phyloP scores from a whole-genome alignment of 2,113 vertebrate genomes.

The Sceloporus tristichus region DNA sequence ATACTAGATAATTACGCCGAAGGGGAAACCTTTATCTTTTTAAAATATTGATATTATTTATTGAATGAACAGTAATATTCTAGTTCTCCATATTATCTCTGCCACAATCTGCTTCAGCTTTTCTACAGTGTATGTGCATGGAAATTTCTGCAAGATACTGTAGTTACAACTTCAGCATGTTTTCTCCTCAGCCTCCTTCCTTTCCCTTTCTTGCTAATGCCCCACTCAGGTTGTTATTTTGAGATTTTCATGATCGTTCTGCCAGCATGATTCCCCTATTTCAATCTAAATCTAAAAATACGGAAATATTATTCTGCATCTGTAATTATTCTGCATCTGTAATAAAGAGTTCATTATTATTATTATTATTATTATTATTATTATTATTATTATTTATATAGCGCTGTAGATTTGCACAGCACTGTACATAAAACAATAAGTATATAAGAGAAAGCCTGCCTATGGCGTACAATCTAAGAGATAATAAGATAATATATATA shows the following conservation, averaged over 20 bases:
- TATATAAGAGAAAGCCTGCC: too few species aligned
- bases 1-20: too few species aligned
- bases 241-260: neutral
- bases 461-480: too few species aligned
- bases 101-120: too few species aligned
- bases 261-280: neutral
- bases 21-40: too few species aligned
- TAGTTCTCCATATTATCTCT: neutral
- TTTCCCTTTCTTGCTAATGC: neutral
- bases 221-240: neutral
- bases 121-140: neutral
- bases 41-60: too few species aligned
- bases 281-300: neutral
- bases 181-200: neutral
- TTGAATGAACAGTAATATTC: neutral
- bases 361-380: neutral
- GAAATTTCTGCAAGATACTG: neutral
- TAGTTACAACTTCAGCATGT: neutral
- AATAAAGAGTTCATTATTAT: neutral
- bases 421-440: too few species aligned
- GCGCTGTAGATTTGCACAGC: too few species aligned
- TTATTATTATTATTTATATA: too few species aligned
- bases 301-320: neutral
- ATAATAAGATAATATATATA: too few species aligned
- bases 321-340: neutral